Percentiles rank a stretch among this genome's conserved stretches.
These are phyloP conservation scores for Gryllus bimaculatus DNA, from an alignment of 1,140 invertebrate genomes.

Conservation along the genomic window DNA sequence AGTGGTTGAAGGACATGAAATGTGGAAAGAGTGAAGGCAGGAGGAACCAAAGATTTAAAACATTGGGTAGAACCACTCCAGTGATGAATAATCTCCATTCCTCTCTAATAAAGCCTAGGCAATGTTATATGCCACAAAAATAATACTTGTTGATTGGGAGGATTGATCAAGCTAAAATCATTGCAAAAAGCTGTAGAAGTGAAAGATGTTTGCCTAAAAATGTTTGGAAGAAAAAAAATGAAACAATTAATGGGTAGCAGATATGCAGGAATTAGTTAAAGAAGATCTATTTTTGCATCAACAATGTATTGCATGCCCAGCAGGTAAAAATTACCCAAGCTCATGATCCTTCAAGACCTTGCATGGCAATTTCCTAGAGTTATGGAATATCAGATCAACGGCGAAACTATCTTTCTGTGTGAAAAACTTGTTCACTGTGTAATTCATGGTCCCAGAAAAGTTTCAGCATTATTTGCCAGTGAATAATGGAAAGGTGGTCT, in stretches of 20 bases:
- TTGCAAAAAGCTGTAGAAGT: constrained; percentile 66
- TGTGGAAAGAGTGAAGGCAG: not conserved
- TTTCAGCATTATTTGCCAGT: constrained; percentile 25
- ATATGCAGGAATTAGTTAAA: constrained; percentile 34
- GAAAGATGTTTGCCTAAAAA: constrained; percentile 47
- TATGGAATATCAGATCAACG: constrained; percentile 61
- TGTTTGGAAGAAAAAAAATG: constrained; percentile 37
- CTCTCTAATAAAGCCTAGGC: constrained; percentile 50
- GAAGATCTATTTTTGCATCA: constrained; percentile 54
- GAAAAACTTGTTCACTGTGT: constrained; percentile 58
- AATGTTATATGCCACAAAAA: constrained; percentile 49
- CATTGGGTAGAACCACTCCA: constrained; percentile 8
- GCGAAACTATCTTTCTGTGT: constrained; percentile 61
- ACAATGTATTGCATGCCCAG: constrained; percentile 67
- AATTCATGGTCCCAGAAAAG: constrained; percentile 46
- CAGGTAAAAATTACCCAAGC: constrained; percentile 64
- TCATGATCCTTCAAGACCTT: constrained; percentile 55
- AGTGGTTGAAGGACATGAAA: not conserved
- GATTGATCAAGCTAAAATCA: constrained; percentile 58
- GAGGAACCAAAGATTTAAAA: not conserved
- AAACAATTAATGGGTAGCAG: constrained; percentile 29
- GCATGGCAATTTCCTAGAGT: constrained; percentile 56
- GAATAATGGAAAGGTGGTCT: constrained; percentile 43
- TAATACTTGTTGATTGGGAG: constrained; percentile 56
- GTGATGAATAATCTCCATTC: constrained; percentile 44